Conservation (phyloP, 1,140 invertebrate species). For the Brachionus sp. region DNA sequence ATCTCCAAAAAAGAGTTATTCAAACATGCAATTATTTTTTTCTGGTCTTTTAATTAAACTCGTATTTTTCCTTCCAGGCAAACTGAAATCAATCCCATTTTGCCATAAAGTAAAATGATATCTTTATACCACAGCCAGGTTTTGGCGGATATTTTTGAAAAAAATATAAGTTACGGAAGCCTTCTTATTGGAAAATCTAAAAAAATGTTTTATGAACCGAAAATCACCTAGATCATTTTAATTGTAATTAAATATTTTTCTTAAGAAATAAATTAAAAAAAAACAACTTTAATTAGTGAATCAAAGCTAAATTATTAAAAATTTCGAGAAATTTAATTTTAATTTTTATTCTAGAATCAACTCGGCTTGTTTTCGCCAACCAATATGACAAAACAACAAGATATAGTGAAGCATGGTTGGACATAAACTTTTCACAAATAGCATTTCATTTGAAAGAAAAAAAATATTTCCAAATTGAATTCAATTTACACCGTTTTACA, state of each 20-base stretch:
- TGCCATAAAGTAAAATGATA: no score
- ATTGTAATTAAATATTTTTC: neutral
- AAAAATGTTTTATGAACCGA: no score
- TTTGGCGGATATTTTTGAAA: no score
- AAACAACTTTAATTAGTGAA: neutral
- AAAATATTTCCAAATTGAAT: slow-evolving; percentile 13
- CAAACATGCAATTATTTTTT: no score
- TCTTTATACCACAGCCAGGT: no score
- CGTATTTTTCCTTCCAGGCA: no score
- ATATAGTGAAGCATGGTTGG: neutral
- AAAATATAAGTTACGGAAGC: no score
- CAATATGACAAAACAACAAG: neutral
- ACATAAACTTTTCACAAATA: neutral
- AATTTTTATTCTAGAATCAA: neutral
- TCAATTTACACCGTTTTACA: neutral
- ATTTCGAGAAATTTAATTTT: neutral
- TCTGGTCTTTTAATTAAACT: no score
- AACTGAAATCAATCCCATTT: no score
- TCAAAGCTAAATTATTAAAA: neutral
- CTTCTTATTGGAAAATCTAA: no score
- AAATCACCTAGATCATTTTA: neutral
- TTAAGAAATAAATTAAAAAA: neutral
- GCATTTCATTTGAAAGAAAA: neutral
- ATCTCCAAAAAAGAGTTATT: no score
- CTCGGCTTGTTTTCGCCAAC: neutral